A percentile compares a stretch with the other conserved stretches of the same genome.
These are phyloP conservation scores for Burhinus oedicnemus DNA, from an alignment of 2,113 vertebrate species.

Conservation along the genomic window DNA sequence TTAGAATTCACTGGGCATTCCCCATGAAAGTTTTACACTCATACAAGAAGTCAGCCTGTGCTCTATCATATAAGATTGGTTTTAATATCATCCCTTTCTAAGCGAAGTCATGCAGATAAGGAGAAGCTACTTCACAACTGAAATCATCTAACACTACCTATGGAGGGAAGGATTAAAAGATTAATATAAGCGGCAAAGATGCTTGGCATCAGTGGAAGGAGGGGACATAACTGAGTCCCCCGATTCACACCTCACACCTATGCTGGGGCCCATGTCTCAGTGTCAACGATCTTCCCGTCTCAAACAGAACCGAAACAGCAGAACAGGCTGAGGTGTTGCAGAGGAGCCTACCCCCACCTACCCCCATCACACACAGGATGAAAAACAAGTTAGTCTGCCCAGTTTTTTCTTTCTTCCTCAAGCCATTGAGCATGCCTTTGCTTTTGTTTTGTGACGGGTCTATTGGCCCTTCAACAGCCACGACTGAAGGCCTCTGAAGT, in stretches of 20 bases:
- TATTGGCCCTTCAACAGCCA: neutral
- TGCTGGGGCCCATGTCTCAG: neutral
- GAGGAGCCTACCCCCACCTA: neutral
- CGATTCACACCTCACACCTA: neutral
- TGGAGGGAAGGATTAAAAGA: neutral
- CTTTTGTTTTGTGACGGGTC: neutral
- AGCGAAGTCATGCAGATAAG: neutral
- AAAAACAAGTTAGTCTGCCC: neutral
- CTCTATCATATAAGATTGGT: neutral
- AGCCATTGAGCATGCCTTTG: neutral
- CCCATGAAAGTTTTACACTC: neutral
- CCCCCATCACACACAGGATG: neutral
- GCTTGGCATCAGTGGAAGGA: neutral
- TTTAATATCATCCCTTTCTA: neutral
- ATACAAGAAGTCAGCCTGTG: neutral
- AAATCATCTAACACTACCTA: neutral
- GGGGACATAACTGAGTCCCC: neutral
- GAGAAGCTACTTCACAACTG: neutral
- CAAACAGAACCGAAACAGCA: neutral
- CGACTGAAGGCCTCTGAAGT: rapidly evolving
- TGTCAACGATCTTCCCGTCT: neutral
- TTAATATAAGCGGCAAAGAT: neutral
- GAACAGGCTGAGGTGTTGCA: rapidly evolving
- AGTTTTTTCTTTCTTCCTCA: neutral
- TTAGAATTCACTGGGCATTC: neutral